Conservation (phyloP, 2,888 invertebrate species). For the Eretmocerus hayati region DNA sequence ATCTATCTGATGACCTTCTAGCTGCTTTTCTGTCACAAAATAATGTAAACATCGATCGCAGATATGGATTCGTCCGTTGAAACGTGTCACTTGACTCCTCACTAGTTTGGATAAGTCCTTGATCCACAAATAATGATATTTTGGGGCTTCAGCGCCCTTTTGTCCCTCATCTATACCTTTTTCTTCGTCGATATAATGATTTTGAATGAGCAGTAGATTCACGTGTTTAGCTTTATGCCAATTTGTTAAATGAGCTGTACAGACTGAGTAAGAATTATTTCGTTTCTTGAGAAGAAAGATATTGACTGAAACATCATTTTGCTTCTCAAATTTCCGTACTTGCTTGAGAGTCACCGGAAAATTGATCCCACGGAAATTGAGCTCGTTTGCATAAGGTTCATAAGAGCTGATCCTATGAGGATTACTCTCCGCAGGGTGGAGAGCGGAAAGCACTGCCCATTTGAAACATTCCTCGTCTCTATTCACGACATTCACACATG, state of each 20-base stretch:
- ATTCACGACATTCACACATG: conserved; percentile 27
- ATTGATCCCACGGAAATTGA: conserved; percentile 23
- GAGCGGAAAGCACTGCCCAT: conserved; percentile 27
- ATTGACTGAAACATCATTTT: conserved; percentile 18
- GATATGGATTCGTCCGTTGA: background rate
- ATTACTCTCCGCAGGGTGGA: conserved; percentile 22
- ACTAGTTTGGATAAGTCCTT: conserved; percentile 28
- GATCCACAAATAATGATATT: conserved; percentile 18
- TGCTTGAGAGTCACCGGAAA: conserved; percentile 25
- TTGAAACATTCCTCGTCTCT: conserved; percentile 6
- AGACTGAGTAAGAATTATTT: background rate
- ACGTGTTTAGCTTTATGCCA: background rate
- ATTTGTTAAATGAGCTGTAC: background rate
- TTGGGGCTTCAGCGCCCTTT: background rate
- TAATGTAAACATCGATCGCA: conserved; percentile 5
- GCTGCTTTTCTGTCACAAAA: background rate
- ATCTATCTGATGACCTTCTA: background rate
- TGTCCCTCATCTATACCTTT: background rate
- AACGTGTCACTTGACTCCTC: background rate
- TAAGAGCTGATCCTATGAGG: conserved; percentile 17
- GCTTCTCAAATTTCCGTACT: conserved; percentile 24
- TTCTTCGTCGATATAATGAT: background rate
- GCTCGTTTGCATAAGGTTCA: conserved; percentile 9
- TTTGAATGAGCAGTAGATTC: background rate
- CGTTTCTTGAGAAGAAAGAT: background rate